phyloP scores from a whole-genome alignment of 2,888 invertebrate genomes.

The Drosophila melanosoma region DNA sequence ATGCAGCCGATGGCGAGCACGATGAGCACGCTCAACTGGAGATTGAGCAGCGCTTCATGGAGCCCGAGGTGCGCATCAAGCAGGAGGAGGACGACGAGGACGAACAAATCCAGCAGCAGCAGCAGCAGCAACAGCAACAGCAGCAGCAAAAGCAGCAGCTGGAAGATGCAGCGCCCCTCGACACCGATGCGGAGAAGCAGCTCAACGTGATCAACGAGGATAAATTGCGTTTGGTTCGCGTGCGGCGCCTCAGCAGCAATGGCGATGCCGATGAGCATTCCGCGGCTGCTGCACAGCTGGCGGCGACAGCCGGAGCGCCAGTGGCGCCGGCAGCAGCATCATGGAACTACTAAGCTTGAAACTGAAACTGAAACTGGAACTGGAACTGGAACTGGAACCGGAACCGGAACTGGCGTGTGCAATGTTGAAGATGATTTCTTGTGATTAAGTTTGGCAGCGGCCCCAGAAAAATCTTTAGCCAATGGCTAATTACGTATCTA shows the following conservation, averaged over 20 bases:
- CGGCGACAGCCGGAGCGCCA: constrained; percentile 30
- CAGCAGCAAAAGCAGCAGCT: constrained; percentile 16
- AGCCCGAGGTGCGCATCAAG: constrained; percentile 83
- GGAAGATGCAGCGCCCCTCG: constrained; percentile 18
- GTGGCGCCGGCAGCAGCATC: constrained; percentile 45
- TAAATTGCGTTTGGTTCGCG: constrained; percentile 81
- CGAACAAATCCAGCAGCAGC: constrained; percentile 39
- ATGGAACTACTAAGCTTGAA: constrained; percentile 72
- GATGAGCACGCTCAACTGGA: constrained; percentile 70
- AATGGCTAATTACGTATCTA: constrained; percentile 36
- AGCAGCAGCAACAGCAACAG: constrained; percentile 18
- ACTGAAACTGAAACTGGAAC: constrained; percentile 9
- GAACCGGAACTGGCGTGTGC: constrained; percentile 39
- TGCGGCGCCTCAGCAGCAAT: constrained; percentile 76
- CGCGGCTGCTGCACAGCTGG: constrained; percentile 35
- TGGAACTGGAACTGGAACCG: neutral
- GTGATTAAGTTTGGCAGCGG: constrained; percentile 73
- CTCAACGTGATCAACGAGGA: constrained; percentile 78
- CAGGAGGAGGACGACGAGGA: constrained; percentile 84
- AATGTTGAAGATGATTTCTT: constrained; percentile 70
- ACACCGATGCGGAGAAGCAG: constrained; percentile 60
- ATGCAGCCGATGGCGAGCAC: constrained; percentile 61
- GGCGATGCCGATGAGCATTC: constrained; percentile 54
- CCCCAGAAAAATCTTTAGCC: constrained; percentile 47
- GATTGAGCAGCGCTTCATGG: constrained; percentile 83